Conservation (phyloP, 2,797 vertebrate genomes). For the Myripristis murdjan region DNA sequence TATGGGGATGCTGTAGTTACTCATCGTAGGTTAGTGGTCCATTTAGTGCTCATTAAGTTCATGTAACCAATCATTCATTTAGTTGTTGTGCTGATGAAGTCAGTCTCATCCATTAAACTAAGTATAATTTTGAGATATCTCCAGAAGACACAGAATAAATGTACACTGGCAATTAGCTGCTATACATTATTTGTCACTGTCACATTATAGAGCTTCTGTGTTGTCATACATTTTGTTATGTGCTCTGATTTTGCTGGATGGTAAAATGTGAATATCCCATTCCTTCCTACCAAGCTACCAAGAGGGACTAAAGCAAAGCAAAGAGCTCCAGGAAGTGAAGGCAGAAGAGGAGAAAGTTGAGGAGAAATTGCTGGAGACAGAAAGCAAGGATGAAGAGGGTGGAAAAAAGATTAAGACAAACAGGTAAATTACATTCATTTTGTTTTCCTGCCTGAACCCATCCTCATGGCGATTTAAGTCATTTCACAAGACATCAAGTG, state of each 20-base stretch:
- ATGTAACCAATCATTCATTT: background rate
- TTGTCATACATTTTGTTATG: background rate
- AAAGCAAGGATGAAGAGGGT: constrained; percentile 78
- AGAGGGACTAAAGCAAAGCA: constrained; percentile 84
- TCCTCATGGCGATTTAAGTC: no score
- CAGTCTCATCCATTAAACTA: background rate
- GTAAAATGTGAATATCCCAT: constrained; percentile 33
- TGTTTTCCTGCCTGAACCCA: background rate
- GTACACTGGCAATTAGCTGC: no score
- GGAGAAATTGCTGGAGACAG: constrained; percentile 71
- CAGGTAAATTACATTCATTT: constrained; percentile 73
- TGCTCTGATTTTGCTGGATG: background rate
- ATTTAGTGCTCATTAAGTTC: background rate
- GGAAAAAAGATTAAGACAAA: constrained; percentile 76
- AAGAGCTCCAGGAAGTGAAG: constrained; percentile 79
- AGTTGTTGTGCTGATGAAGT: constrained; percentile 13
- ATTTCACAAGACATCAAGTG: no score
- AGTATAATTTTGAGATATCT: background rate
- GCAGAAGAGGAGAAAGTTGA: constrained; percentile 72
- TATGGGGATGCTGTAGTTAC: constrained; percentile 7
- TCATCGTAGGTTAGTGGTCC: constrained; percentile 26
- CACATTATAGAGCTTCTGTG: background rate
- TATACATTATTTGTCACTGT: no score
- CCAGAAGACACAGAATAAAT: no score
- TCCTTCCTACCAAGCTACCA: constrained; percentile 81